These are phyloP conservation scores for Xiphorhynchus elegans DNA, from an alignment of 2,113 vertebrate genomes.

Conservation along the genomic window DNA sequence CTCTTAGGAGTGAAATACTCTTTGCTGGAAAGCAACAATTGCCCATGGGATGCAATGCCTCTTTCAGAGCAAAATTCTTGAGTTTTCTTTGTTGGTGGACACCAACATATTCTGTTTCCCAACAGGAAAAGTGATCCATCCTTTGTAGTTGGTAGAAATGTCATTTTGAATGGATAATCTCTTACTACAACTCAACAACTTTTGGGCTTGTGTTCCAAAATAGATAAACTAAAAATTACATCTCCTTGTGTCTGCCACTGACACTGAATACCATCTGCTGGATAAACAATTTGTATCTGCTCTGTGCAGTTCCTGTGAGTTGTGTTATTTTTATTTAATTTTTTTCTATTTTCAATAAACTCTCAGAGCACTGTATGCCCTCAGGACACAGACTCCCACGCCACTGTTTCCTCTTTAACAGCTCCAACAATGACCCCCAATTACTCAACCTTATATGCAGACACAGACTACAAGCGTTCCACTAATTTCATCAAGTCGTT, in stretches of 20 bases:
- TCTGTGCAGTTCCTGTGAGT: not conserved
- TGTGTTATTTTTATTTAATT: not conserved
- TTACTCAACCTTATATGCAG: not conserved
- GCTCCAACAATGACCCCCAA: not conserved
- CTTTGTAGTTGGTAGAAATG: not conserved
- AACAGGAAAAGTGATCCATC: not conserved
- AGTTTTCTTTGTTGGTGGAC: not conserved
- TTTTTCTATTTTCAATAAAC: not conserved
- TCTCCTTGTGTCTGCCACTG: not conserved
- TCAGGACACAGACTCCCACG: not conserved
- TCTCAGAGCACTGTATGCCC: not conserved
- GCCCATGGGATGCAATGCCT: not conserved
- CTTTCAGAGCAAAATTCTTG: not conserved
- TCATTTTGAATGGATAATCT: not conserved
- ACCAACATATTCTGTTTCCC: not conserved
- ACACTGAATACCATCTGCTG: not conserved
- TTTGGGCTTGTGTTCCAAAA: not conserved
- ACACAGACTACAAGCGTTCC: not conserved
- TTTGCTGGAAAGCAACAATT: not conserved
- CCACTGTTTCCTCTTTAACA: not conserved
- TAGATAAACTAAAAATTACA: not conserved
- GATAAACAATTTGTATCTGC: not conserved
- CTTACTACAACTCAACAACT: not conserved
- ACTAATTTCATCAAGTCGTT: not conserved
- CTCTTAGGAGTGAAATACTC: not conserved